Conservation (phyloP, 2,113 vertebrate species). For the Seriola dumerili region DNA sequence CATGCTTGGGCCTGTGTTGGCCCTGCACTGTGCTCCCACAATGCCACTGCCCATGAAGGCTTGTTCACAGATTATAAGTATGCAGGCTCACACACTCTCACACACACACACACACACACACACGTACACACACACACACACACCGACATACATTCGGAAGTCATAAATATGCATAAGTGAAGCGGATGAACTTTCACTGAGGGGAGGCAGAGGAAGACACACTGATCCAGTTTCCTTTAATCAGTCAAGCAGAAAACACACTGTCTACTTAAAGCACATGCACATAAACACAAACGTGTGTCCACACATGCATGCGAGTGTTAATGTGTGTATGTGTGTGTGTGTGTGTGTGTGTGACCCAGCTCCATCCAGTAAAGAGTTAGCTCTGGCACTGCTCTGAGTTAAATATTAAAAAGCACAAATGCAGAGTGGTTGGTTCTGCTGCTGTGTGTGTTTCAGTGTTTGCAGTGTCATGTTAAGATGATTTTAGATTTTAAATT, state of each 20-base stretch:
- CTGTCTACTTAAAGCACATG: conserved; percentile 54
- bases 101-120: too few species aligned
- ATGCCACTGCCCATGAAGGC: too few species aligned
- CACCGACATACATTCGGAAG: conserved; percentile 28
- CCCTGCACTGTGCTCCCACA: too few species aligned
- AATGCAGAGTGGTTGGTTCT: conserved; percentile 35
- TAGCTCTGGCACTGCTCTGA: neutral
- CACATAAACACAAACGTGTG: conserved; percentile 16
- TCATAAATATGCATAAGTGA: conserved; percentile 57
- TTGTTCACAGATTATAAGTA: too few species aligned
- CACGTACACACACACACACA: neutral
- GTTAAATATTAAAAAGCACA: conserved; percentile 63
- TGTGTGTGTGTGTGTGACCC: conserved; percentile 29
- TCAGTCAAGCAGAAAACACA: conserved; percentile 67
- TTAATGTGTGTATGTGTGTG: neutral
- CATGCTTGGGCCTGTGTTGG: too few species aligned
- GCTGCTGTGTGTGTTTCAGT: conserved; percentile 27
- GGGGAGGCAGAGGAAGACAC: conserved; percentile 53
- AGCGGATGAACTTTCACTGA: conserved; percentile 60
- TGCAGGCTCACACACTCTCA: too few species aligned
- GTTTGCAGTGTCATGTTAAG: conserved; percentile 34
- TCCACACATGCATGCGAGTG: neutral
- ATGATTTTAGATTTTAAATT: neutral
- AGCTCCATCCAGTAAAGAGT: conserved; percentile 48
- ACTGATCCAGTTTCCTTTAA: conserved; percentile 68